These are phyloP conservation scores for Catocala fraxini DNA, from an alignment of 2,888 invertebrate genomes.

Conservation along the genomic window DNA sequence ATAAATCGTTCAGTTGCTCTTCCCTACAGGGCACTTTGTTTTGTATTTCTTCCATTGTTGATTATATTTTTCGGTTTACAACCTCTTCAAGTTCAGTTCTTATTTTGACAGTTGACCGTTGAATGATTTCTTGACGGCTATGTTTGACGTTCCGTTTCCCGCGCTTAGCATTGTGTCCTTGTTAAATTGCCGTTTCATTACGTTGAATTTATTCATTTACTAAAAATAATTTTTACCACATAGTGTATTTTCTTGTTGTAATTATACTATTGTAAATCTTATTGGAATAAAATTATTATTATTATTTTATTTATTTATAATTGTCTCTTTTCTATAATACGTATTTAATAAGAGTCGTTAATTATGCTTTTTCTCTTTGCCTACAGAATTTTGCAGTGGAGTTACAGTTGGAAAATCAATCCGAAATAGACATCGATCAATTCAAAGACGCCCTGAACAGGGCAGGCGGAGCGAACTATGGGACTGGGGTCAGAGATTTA, in stretches of 20 bases:
- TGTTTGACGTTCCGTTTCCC: slow-evolving; percentile 47
- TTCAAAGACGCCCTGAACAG: slow-evolving; percentile 90
- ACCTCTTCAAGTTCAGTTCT: slow-evolving; percentile 17
- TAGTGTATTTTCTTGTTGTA: no score
- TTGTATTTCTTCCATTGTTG: slow-evolving; percentile 84
- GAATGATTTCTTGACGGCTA: slow-evolving; percentile 2
- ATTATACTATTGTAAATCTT: no score
- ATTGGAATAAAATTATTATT: no score
- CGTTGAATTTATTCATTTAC: slow-evolving; percentile 29
- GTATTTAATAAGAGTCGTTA: no score
- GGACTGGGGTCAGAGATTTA: slow-evolving; percentile 91
- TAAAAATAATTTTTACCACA: no score
- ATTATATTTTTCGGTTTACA: slow-evolving; percentile 19
- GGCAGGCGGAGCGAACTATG: slow-evolving; percentile 94
- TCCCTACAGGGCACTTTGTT: slow-evolving; percentile 83
- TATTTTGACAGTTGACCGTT: slow-evolving; percentile 38
- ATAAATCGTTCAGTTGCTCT: slow-evolving; percentile 78
- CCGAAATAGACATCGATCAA: slow-evolving; percentile 90
- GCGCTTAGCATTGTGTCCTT: slow-evolving; percentile 16
- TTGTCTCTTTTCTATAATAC: slow-evolving; percentile 6
- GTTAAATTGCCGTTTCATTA: slow-evolving; percentile 51
- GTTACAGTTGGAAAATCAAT: slow-evolving; percentile 90
- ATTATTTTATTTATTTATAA: no score
- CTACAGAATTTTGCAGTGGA: slow-evolving; percentile 93
- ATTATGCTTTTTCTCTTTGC: slow-evolving; percentile 46